Evolutionary conservation across 2,797 vertebrate genomes (phyloP).

Genomic region (Bothrops alternatus): DNA sequence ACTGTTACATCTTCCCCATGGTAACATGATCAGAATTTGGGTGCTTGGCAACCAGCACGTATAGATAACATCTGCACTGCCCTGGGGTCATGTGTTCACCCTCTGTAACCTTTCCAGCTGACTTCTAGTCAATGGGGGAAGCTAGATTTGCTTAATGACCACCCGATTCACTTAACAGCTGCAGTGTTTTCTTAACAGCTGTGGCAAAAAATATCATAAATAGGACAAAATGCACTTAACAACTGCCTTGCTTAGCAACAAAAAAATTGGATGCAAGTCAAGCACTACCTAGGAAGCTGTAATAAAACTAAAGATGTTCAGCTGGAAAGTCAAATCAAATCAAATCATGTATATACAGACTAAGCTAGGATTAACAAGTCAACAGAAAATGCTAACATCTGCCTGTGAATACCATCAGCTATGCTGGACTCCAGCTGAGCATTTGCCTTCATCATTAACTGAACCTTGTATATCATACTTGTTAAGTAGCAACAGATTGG

Average conservation of each 20-base stretch:
- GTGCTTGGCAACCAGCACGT: neutral
- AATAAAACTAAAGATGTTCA: conserved; percentile 2
- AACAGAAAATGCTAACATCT: conserved; percentile 20
- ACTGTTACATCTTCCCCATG: neutral
- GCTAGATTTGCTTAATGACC: neutral
- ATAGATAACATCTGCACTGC: neutral
- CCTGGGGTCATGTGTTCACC: neutral
- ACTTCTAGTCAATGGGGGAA: neutral
- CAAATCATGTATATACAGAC: neutral
- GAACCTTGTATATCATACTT: neutral
- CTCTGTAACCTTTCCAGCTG: neutral
- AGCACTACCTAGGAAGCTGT: neutral
- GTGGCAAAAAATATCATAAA: neutral
- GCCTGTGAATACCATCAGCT: neutral
- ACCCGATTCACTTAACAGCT: neutral
- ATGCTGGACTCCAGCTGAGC: conserved; percentile 3
- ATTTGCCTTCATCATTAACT: conserved; percentile 22
- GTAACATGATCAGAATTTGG: neutral
- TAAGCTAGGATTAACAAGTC: conserved; percentile 12
- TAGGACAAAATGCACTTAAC: neutral
- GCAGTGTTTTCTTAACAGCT: neutral
- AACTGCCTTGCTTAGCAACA: neutral
- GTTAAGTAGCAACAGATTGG: conserved; percentile 3
- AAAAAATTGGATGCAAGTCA: neutral
- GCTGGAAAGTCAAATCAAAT: neutral